These are phyloP conservation scores for Xenentodon cancila DNA, from an alignment of 2,797 vertebrate genomes.

Conservation along the genomic window DNA sequence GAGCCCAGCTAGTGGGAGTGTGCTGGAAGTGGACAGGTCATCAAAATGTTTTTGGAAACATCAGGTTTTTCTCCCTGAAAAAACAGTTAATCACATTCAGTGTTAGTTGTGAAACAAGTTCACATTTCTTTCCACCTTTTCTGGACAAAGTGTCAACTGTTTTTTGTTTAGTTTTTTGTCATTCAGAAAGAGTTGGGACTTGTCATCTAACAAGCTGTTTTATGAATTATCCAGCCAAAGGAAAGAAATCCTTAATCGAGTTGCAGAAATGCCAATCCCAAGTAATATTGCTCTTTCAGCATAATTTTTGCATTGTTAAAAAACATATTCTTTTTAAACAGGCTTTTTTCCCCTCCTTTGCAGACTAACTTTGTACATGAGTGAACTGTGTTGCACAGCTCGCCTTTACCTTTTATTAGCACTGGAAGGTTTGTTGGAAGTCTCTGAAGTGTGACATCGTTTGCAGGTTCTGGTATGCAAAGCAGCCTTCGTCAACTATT, in stretches of 20 bases:
- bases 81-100: too few species aligned
- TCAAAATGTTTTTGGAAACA: too few species aligned
- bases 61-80: too few species aligned
- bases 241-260: conserved; percentile 33
- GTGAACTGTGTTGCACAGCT: conserved; percentile 4
- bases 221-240: conserved; percentile 43
- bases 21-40: too few species aligned
- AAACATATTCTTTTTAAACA: conserved; percentile 21
- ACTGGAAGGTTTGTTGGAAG: conserved; percentile 14
- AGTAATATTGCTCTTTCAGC: conserved; percentile 25
- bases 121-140: too few species aligned
- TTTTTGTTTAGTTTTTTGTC: background rate
- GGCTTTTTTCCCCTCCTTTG: conserved; percentile 5
- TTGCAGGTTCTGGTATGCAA: conserved; percentile 14
- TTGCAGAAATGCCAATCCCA: conserved; percentile 16
- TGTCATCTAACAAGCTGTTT: conserved; percentile 25
- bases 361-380: background rate
- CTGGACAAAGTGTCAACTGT: too few species aligned
- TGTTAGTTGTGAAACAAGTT: too few species aligned
- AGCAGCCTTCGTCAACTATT: conserved; percentile 1
- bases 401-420: conserved; percentile 1
- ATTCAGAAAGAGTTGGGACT: conserved; percentile 23
- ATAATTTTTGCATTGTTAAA: conserved; percentile 32
- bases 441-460: conserved; percentile 5
- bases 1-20: too few species aligned